Conservation (phyloP, 2,888 invertebrate species). For the Griposia aprilina region DNA sequence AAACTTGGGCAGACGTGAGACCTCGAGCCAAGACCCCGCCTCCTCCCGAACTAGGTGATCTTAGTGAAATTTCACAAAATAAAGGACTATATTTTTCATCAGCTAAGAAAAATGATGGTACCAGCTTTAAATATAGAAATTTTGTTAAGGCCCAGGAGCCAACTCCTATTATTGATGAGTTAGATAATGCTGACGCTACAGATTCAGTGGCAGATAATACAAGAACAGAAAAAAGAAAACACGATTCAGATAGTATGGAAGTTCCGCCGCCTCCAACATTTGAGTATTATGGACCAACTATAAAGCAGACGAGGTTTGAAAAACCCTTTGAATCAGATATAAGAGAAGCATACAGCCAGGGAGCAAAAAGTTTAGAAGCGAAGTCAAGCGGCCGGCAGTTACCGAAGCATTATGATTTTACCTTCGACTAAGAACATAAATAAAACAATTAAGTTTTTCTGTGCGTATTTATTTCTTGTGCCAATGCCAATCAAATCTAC, state of each 20-base stretch:
- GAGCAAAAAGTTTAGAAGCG: conserved; percentile 83
- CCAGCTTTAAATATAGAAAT: conserved; percentile 79
- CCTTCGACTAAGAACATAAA: conserved; percentile 77
- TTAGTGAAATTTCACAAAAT: conserved; percentile 64
- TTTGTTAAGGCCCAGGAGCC: conserved; percentile 80
- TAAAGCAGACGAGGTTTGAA: conserved; percentile 77
- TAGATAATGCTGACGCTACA: conserved; percentile 71
- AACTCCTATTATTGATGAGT: conserved; percentile 81
- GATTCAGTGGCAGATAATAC: conserved; percentile 58
- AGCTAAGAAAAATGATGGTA: conserved; percentile 72
- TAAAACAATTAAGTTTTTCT: conserved; percentile 58
- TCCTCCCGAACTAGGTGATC: conserved; percentile 75
- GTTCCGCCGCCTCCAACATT: conserved; percentile 92
- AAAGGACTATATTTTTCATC: conserved; percentile 85
- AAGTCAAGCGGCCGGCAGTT: conserved; percentile 79
- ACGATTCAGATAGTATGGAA: conserved; percentile 78
- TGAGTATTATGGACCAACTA: conserved; percentile 91
- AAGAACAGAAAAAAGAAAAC: conserved; percentile 68
- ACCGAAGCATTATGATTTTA: conserved; percentile 85
- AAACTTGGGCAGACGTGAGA: conserved; percentile 85
- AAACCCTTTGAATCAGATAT: conserved; percentile 85
- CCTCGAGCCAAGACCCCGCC: conserved; percentile 75
- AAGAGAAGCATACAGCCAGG: conserved; percentile 86
- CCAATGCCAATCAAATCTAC: conserved; percentile 66
- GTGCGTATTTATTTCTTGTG: conserved; percentile 71